These are phyloP conservation scores for Eilema depressum DNA, from an alignment of 2,888 invertebrate species.

Conservation along the genomic window DNA sequence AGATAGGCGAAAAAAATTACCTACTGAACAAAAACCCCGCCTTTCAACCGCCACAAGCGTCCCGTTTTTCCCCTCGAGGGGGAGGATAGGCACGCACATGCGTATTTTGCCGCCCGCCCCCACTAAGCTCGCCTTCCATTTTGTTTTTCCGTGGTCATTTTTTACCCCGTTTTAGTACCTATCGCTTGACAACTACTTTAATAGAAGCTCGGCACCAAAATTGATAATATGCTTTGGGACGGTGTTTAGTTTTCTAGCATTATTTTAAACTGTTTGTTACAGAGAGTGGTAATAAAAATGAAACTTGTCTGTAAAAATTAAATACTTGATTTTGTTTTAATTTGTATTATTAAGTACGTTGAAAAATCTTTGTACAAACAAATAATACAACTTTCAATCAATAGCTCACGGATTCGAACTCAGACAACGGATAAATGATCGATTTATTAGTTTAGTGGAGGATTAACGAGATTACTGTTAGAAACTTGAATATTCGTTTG, in stretches of 20 bases:
- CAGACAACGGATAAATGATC: too few relatives aligned
- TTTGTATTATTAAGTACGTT: too few relatives aligned
- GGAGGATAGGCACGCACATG: slow-evolving; percentile 76
- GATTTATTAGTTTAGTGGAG: too few relatives aligned
- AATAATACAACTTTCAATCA: too few relatives aligned
- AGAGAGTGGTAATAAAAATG: too few relatives aligned
- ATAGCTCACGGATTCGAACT: too few relatives aligned
- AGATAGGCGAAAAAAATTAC: slow-evolving; percentile 62
- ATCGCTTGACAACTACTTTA: slow-evolving; percentile 50
- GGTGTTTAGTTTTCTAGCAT: background rate
- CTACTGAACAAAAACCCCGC: slow-evolving; percentile 62
- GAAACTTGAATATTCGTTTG: too few relatives aligned
- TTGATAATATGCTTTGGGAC: background rate
- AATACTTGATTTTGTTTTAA: too few relatives aligned
- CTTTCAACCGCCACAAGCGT: slow-evolving; percentile 53
- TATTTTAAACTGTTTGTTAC: background rate
- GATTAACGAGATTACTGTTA: too few relatives aligned
- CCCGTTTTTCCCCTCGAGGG: slow-evolving; percentile 45
- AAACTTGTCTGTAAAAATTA: too few relatives aligned
- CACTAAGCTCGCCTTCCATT: slow-evolving; percentile 80
- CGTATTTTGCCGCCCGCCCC: slow-evolving; percentile 73
- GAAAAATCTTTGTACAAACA: too few relatives aligned
- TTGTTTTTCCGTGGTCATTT: slow-evolving; percentile 75
- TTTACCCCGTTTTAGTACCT: slow-evolving; percentile 49
- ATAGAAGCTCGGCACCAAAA: slow-evolving; percentile 30